phyloP scores from a whole-genome alignment of 2,113 vertebrate genomes.

The Ophthalmolycus amberensis region DNA sequence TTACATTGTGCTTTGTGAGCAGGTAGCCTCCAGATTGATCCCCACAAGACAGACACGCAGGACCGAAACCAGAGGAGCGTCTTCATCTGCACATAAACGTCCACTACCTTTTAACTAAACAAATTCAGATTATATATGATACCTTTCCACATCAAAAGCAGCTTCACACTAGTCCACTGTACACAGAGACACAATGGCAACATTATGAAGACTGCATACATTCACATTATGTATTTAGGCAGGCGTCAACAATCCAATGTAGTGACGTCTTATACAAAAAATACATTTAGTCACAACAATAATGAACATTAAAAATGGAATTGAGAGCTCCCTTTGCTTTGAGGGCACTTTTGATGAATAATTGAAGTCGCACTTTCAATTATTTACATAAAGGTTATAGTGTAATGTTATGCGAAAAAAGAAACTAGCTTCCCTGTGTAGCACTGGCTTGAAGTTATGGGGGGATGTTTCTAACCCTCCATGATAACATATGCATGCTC shows the following conservation, averaged over 20 bases:
- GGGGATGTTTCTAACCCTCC: slow-evolving; percentile 38
- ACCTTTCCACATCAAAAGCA: slow-evolving; percentile 18
- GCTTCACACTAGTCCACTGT: not conserved
- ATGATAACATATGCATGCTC: slow-evolving; percentile 41
- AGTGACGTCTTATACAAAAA: slow-evolving; percentile 62
- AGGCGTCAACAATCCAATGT: slow-evolving; percentile 41
- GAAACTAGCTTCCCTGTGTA: slow-evolving; percentile 32
- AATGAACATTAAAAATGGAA: slow-evolving; percentile 64
- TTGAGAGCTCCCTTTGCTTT: slow-evolving; percentile 52
- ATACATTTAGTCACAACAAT: slow-evolving; percentile 58
- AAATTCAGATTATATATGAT: slow-evolving; percentile 8
- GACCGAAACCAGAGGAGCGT: slow-evolving; percentile 11
- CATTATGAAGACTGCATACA: slow-evolving; percentile 23
- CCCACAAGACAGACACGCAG: slow-evolving; percentile 18
- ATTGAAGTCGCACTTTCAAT: slow-evolving; percentile 75
- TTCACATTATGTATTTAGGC: slow-evolving; percentile 51
- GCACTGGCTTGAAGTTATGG: slow-evolving; percentile 56
- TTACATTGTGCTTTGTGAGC: slow-evolving; percentile 25
- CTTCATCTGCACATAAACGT: slow-evolving; percentile 15
- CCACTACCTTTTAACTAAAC: not conserved
- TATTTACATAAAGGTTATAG: slow-evolving; percentile 79
- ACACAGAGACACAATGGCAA: slow-evolving; percentile 55
- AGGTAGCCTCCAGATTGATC: slow-evolving; percentile 34
- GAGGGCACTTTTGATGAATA: slow-evolving; percentile 73
- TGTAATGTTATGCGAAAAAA: slow-evolving; percentile 68